Evolutionary conservation across 2,888 invertebrate species (phyloP), one percentile per base, ranked within the genome.

Genomic region (Prenolepis imparis): DNA sequence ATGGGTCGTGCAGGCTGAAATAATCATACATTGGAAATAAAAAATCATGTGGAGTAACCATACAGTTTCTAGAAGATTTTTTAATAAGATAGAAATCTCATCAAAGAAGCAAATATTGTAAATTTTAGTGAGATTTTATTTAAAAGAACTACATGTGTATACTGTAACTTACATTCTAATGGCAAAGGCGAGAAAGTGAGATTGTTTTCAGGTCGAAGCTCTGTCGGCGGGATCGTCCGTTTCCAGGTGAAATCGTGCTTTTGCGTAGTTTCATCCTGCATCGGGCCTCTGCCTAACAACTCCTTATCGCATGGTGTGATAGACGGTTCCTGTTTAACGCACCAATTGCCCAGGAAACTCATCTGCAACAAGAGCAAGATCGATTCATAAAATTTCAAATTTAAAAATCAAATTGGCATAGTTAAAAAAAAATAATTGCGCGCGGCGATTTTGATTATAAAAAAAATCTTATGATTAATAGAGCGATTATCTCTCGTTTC

Each of bases 231-330:
- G 1, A 66, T 78, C 8, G 63, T 36, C 3, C 61, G 87, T 78
- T 94, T 94, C 94, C 94, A 94, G 1, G 90, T 97, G 91, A 95
- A 97, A 95, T 97, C 97, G 93, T 97, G 97, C 57, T 97, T 97
- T 88, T 97, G 96, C 0, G 97, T 97, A 3, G 97, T 97, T 83
- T 96, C 94, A 87, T 96, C 96, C 94, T 97, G 96, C 95, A 97
- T 96, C 12, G 97, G 97, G n/a, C 96, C 96, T 87, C 96, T 96
- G 81, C 93, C 94, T 21, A 94, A 82, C 84, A 91, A 86, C 73
- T 92, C 88, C 72, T 91, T 90, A 15, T 72, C 75, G 73, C 91
- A 92, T 4, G 94, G 93, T 18, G 84, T 84, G 3, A 93, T 92
- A 41, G 89, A 82, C 11, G 73, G n/a, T 66, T 92, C 92, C 12